Evolutionary conservation across 2,888 invertebrate genomes (phyloP).

Genomic region (Drosophila demipolita): DNA sequence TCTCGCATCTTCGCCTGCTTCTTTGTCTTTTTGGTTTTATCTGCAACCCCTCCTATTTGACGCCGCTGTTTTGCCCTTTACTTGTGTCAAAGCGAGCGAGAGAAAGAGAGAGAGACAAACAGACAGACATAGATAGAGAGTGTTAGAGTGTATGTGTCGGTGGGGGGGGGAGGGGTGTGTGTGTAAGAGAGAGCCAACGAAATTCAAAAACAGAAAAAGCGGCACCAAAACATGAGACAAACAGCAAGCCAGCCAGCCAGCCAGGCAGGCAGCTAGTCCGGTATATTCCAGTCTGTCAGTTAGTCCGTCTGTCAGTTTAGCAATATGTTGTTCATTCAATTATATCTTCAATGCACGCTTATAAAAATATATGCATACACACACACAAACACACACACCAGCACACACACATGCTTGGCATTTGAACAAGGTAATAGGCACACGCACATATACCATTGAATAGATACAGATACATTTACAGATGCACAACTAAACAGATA

Average conservation of each 20-base stretch:
- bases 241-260: background rate
- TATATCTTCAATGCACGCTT: conserved; percentile 46
- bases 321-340: conserved; percentile 48
- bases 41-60: conserved; percentile 20
- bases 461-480: conserved; percentile 20
- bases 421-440: conserved; percentile 24
- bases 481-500: conserved; percentile 1
- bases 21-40: conserved; percentile 29
- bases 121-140: background rate
- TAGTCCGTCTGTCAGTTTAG: conserved; percentile 11
- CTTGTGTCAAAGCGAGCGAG: conserved; percentile 9
- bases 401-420: background rate
- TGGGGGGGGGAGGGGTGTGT: background rate
- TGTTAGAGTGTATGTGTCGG: fast-evolving
- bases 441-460: conserved; percentile 9
- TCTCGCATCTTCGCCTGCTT: conserved; percentile 17
- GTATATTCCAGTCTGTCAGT: conserved; percentile 18
- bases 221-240: conserved; percentile 3
- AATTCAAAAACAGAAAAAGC: conserved; percentile 12
- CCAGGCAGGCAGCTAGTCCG: conserved; percentile 1
- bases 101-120: background rate
- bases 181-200: background rate
- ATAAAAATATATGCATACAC: conserved; percentile 30
- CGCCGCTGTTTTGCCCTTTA: conserved; percentile 10
- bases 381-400: background rate